phyloP scores from a whole-genome alignment of 35 echinoderm and acorn worm genomes.

The Ophiothrix spiculata region DNA sequence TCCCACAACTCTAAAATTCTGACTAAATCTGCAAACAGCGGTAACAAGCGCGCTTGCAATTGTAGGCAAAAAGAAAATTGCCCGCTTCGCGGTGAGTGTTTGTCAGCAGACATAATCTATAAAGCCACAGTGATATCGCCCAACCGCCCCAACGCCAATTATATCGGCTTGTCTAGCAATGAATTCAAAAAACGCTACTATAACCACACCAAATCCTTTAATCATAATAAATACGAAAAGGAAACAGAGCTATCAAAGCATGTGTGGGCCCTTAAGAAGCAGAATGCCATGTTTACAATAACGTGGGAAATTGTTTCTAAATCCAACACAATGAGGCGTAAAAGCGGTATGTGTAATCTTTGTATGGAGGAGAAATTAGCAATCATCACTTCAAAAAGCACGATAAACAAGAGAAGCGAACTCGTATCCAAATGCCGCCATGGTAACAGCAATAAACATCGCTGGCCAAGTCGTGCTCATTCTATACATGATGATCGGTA shows the following conservation, averaged over 20 bases:
- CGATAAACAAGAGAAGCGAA: no score
- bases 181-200: conserved; percentile 11
- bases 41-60: not conserved
- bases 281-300: not conserved
- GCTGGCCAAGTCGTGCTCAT: no score
- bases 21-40: no score
- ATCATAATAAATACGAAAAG: not conserved
- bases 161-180: conserved; percentile 21
- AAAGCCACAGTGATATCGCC: conserved; percentile 23
- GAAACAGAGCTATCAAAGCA: conserved; percentile 32
- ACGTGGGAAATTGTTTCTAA: not conserved
- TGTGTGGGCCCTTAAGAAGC: not conserved
- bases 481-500: no score
- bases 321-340: not conserved
- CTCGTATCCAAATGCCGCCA: no score
- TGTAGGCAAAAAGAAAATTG: conserved; percentile 23
- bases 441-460: no score
- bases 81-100: conserved; percentile 25
- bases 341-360: not conserved
- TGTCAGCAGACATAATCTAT: conserved; percentile 1
- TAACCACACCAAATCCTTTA: conserved; percentile 20
- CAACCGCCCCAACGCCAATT: not conserved
- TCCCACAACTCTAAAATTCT: no score
- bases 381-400: no score
- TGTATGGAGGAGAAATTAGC: not conserved